Conservation (phyloP, 2,113 vertebrate species). For the Propithecus coquereli region DNA sequence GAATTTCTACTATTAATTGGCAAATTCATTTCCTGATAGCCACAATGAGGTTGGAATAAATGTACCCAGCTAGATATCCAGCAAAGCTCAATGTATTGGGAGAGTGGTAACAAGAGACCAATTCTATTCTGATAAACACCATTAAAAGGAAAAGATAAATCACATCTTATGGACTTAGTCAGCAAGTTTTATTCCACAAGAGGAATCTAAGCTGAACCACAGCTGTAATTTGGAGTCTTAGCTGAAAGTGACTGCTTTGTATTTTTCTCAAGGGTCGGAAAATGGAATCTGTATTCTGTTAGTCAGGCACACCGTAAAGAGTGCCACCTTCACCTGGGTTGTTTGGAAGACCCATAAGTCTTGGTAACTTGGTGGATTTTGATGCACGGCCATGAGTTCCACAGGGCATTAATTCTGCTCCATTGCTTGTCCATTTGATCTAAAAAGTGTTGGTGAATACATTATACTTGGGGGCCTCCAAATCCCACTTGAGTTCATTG, state of each 20-base stretch:
- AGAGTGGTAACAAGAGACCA: slow-evolving; percentile 49
- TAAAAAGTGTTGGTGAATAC: slow-evolving; percentile 59
- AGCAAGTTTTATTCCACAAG: slow-evolving; percentile 58
- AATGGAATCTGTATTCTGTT: slow-evolving; percentile 55
- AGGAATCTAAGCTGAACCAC: slow-evolving; percentile 46
- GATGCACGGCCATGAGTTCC: slow-evolving; percentile 48
- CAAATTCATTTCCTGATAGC: slow-evolving; percentile 52
- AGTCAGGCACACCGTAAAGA: background rate
- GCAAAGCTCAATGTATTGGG: slow-evolving; percentile 43
- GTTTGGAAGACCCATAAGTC: slow-evolving; percentile 27
- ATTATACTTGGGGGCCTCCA: slow-evolving; percentile 37
- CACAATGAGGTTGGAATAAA: slow-evolving; percentile 62
- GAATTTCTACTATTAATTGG: slow-evolving; percentile 65
- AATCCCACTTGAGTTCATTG: slow-evolving; percentile 2
- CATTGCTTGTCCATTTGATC: slow-evolving; percentile 59
- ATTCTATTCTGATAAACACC: slow-evolving; percentile 67
- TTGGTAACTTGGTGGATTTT: slow-evolving; percentile 35
- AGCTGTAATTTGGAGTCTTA: slow-evolving; percentile 45
- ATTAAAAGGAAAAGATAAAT: slow-evolving; percentile 71
- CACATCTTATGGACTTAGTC: slow-evolving; percentile 63
- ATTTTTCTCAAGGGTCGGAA: slow-evolving; percentile 56
- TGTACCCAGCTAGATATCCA: background rate
- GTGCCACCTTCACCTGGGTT: background rate
- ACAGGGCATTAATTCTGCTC: slow-evolving; percentile 60
- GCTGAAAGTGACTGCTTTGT: slow-evolving; percentile 50